Evolutionary conservation across 2,113 vertebrate species (phyloP), one percentile per base, ranked within the genome.

Genomic region (Microtus pennsylvanicus): DNA sequence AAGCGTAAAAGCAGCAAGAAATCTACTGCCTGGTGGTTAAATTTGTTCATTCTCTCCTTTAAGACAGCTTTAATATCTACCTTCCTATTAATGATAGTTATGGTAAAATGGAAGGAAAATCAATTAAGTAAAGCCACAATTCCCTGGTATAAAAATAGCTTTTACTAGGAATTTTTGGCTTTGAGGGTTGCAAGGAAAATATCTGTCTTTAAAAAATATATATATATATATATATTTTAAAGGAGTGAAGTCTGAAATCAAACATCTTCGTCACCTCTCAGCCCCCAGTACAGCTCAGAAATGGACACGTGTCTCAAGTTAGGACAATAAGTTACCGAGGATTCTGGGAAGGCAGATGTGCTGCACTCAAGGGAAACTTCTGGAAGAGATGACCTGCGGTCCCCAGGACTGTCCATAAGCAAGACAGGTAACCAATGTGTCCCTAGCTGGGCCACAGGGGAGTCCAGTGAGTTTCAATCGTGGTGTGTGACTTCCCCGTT

Each of bases 91-190:
- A 30, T 2, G 21, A 61, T 4, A 50, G 77, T 55, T 67, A 81
- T 24, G 55, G 45, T 50, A 87, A 61, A 70, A 50, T 7, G 8
- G 50, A n/a, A 16, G 21, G 11, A 45, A 83, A 58, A 65, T 74
- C 35, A 70, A 33, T 50, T 75, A 63, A 78, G 77, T 83, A 81
- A 28, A 94, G 33, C 52, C 65, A 5, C 28, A 50, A 69, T 33
- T 55, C 4, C 55, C 28, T 88, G 33, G 75, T 45, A 90, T 82
- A 47, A 70, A 89, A 83, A 87, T 33, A 74, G 45, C 42, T 67
- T 87, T 91, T 58, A 80, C 35, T 50, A 47, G 75, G 63, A 96
- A 95, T 42, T 93, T 96, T 74, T 81, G 92, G 1, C 13, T 92
- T 87, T 28, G 30, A 33, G 13, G 42, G 19, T 76, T 93, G 28